Conservation (phyloP, 2,888 invertebrate genomes). For the Esperia sulphurella region DNA sequence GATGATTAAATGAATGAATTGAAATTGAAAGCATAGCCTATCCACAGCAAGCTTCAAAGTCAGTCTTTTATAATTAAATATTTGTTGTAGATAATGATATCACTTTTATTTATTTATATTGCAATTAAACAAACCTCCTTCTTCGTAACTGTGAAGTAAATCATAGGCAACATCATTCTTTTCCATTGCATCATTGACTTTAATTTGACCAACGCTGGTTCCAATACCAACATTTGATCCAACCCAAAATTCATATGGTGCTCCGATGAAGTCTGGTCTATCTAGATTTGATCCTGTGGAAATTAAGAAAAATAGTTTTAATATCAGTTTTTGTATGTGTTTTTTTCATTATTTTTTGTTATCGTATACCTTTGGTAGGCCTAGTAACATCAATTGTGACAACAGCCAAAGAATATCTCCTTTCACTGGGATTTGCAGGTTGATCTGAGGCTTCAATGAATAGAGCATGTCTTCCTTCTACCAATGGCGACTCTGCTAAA, state of each 20-base stretch:
- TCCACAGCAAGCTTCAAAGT: too few relatives aligned
- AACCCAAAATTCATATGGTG: constrained; percentile 95
- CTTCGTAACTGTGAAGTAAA: constrained; percentile 89
- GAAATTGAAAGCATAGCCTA: too few relatives aligned
- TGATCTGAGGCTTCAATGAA: constrained; percentile 92
- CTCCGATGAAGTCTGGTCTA: constrained; percentile 88
- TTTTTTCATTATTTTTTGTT: constrained; percentile 1
- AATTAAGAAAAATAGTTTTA: not conserved
- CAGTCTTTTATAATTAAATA: too few relatives aligned
- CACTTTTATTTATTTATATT: too few relatives aligned
- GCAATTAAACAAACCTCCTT: constrained; percentile 81
- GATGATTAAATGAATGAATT: too few relatives aligned
- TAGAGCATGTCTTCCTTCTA: constrained; percentile 86
- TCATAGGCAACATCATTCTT: constrained; percentile 86
- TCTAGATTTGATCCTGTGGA: constrained; percentile 69
- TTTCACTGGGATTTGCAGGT: constrained; percentile 90
- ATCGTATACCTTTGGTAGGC: constrained; percentile 61
- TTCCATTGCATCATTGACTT: constrained; percentile 85
- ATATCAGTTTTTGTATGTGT: too few relatives aligned
- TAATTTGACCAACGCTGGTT: constrained; percentile 91
- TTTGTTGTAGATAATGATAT: too few relatives aligned
- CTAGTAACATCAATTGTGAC: constrained; percentile 88
- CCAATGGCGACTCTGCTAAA: constrained; percentile 82
- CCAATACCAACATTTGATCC: constrained; percentile 91
- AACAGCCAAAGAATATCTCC: constrained; percentile 90